These are phyloP conservation scores for Myotis brandtii DNA, from an alignment of 2,113 vertebrate species.

Conservation along the genomic window DNA sequence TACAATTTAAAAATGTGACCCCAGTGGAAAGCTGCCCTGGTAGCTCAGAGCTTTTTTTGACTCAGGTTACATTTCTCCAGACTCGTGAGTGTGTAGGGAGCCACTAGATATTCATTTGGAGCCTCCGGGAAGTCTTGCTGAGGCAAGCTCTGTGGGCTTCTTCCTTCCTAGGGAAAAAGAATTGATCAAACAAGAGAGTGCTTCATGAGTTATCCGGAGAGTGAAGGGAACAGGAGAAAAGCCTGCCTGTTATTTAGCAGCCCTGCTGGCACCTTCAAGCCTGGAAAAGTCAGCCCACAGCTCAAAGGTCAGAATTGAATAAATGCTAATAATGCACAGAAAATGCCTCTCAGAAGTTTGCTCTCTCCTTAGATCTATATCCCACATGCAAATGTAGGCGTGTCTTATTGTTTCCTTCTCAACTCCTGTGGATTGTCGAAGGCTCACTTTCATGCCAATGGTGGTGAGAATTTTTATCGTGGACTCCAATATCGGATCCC, in stretches of 20 bases:
- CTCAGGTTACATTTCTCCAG: background rate
- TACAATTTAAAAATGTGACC: background rate
- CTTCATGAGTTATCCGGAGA: background rate
- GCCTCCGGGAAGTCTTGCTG: constrained; percentile 48
- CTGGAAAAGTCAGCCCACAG: constrained; percentile 47
- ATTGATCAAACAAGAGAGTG: constrained; percentile 62
- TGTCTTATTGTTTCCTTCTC: constrained; percentile 36
- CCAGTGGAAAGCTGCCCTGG: background rate
- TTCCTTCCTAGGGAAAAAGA: constrained; percentile 45
- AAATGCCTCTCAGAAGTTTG: constrained; percentile 53
- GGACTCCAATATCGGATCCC: background rate
- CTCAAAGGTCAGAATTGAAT: constrained; percentile 73
- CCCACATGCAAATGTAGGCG: constrained; percentile 29
- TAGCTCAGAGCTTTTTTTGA: constrained; percentile 4
- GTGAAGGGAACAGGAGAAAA: background rate
- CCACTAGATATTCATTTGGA: constrained; percentile 62
- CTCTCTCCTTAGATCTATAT: constrained; percentile 40
- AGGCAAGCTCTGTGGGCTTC: constrained; percentile 38
- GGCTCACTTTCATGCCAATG: background rate
- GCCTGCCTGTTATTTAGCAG: constrained; percentile 40
- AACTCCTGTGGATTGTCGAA: background rate
- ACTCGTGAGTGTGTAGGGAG: background rate
- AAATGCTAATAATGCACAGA: constrained; percentile 59
- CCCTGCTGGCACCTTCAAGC: constrained; percentile 48
- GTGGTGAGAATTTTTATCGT: background rate